Evolutionary conservation across 2,113 vertebrate species (phyloP), one percentile per base, ranked within the genome.

Genomic region (Indicator maculatus): DNA sequence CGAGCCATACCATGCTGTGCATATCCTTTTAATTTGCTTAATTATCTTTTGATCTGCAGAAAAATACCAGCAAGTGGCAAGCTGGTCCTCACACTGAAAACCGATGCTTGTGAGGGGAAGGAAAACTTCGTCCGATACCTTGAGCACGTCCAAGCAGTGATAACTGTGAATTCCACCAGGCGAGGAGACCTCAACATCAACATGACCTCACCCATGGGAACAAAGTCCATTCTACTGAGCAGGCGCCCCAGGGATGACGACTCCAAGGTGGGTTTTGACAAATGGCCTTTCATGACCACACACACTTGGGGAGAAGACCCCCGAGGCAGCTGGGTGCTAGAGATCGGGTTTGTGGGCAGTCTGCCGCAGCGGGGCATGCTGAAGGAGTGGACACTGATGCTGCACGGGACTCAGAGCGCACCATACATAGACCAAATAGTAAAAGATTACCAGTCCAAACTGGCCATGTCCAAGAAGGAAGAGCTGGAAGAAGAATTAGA

Each of bases 261-360:
- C 97, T 96, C 99, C 96, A 99, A 99, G 93, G 99, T 99, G 97
- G 99, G 99, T 95, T 99, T 99, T 78, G 99, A 99, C 98, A 99
- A 99, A 94, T 99, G 99, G 99, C 99, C 99, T 95, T 99, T 99
- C 98, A 99, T 99, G 99, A 99, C 99, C 81, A 99, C 98, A 41
- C 99, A 99, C 96, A 99, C 99, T 12, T 99, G 99, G 99, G 99
- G 99, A 33, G 99, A 99, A 97, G 99, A 99, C 59, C 99, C 99
- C 36, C 98, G 99, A 53, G 99, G 99, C 80, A 98, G 98, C 94
- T 99, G 99, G 99, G 97, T 98, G 66, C 97, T 99, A 74, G 99
- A 99, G 97, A 97, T 99, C 65, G 98, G 99, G 55, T 99, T 99
- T 96, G 97, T 98, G 0, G 98, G 99, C 26, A 97, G 98, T 2